phyloP scores from a whole-genome alignment of 2,113 vertebrate genomes.

The Sialia sialis region DNA sequence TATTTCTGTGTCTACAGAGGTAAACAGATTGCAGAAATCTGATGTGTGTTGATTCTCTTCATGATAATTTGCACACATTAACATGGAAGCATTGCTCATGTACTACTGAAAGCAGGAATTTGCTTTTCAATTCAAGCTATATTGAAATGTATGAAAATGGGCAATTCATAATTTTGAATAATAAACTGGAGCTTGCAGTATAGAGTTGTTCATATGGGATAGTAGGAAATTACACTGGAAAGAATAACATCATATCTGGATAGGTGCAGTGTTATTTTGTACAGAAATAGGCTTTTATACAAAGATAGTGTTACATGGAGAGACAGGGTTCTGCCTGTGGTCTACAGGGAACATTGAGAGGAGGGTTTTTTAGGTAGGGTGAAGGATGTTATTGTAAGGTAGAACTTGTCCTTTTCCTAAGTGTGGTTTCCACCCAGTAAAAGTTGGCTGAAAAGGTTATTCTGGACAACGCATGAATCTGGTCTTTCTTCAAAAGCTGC shows the following conservation, averaged over 20 bases:
- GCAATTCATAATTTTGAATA: background rate
- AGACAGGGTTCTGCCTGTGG: background rate
- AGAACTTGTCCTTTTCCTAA: background rate
- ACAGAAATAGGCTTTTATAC: background rate
- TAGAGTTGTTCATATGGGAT: background rate
- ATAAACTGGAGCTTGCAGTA: background rate
- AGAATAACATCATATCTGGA: background rate
- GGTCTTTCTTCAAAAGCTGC: conserved; percentile 9
- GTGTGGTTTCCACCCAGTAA: background rate
- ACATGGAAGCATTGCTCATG: background rate
- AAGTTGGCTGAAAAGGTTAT: background rate
- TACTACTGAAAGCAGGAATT: background rate
- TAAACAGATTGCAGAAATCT: background rate
- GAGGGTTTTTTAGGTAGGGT: background rate
- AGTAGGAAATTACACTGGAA: background rate
- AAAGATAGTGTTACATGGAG: background rate
- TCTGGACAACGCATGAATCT: background rate
- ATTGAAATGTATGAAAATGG: background rate
- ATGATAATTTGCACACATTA: background rate
- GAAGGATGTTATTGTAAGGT: too few relatives aligned
- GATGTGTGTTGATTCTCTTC: background rate
- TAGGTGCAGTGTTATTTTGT: background rate
- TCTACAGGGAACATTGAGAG: background rate
- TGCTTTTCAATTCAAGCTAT: background rate
- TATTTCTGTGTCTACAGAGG: background rate